These are phyloP conservation scores for Xiphophorus couchianus DNA, from an alignment of 2,113 vertebrate species.

Conservation along the genomic window DNA sequence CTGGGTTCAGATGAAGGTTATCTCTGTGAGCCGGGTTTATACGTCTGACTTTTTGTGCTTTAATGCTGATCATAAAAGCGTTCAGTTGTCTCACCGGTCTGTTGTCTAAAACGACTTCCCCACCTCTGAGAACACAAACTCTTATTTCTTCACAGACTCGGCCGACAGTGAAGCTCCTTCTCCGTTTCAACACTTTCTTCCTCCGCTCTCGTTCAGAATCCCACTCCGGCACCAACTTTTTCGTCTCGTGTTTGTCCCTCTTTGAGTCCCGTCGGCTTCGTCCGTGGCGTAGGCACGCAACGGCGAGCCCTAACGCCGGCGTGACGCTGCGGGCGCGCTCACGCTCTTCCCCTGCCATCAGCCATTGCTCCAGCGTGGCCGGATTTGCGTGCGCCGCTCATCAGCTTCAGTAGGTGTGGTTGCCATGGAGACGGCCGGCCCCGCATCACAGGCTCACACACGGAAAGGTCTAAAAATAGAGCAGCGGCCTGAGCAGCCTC, in stretches of 20 bases:
- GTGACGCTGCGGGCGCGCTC: constrained; percentile 62
- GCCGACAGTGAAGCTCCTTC: background rate
- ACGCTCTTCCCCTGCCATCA: constrained; percentile 62
- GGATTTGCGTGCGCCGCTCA: constrained; percentile 71
- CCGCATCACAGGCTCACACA: constrained; percentile 46
- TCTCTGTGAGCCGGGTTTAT: constrained; percentile 9
- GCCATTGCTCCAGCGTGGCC: constrained; percentile 81
- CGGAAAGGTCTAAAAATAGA: constrained; percentile 77
- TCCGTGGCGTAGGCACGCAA: constrained; percentile 32
- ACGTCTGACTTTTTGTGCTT: background rate
- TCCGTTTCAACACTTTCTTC: background rate
- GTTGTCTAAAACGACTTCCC: constrained; percentile 2
- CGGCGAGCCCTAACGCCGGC: constrained; percentile 23
- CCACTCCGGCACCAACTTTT: constrained; percentile 3
- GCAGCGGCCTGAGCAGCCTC: constrained; percentile 42
- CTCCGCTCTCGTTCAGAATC: background rate
- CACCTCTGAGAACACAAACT: background rate
- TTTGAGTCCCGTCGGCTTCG: constrained; percentile 26
- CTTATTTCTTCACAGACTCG: background rate
- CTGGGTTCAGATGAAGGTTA: constrained; percentile 54
- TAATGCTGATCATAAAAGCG: constrained; percentile 41
- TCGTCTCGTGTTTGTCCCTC: constrained; percentile 51
- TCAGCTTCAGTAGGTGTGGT: constrained; percentile 69
- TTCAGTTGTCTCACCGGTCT: constrained; percentile 46
- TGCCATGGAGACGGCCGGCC: constrained; percentile 71